phyloP scores from a whole-genome alignment of 2,888 invertebrate genomes.

The Chymomyza caudatula region DNA sequence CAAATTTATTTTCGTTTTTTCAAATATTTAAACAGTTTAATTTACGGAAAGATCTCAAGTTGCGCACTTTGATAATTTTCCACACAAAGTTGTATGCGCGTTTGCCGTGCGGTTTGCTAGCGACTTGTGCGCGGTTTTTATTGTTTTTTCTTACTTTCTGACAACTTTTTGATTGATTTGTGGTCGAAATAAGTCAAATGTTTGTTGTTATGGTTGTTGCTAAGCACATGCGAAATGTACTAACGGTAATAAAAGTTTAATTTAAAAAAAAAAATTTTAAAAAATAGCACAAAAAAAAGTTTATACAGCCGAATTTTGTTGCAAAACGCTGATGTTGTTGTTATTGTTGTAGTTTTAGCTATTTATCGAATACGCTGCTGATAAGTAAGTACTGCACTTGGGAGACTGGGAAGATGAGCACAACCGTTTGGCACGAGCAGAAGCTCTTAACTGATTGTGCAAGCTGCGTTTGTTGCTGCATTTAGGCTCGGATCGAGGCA shows the following conservation, averaged over 20 bases:
- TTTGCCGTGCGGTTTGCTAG: constrained; percentile 8
- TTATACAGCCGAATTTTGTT: background rate
- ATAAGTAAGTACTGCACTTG: constrained; percentile 1
- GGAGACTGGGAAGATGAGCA: constrained; percentile 44
- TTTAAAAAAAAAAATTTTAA: background rate
- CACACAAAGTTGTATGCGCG: constrained; percentile 3
- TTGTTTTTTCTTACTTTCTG: background rate
- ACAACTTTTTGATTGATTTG: constrained; percentile 64
- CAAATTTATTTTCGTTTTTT: constrained; percentile 1
- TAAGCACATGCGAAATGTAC: too few species aligned
- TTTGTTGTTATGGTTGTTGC: constrained; percentile 15
- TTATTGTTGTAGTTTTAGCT: constrained; percentile 18
- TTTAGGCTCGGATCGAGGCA: constrained; percentile 63
- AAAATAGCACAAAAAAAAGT: background rate
- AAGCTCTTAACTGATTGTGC: constrained; percentile 74
- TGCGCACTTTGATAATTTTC: constrained; percentile 15
- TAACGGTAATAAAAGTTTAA: background rate
- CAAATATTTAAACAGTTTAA: constrained; percentile 40
- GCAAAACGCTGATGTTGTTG: background rate
- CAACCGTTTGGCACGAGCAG: constrained; percentile 74
- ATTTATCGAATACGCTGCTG: constrained; percentile 3
- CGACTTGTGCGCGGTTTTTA: constrained; percentile 27
- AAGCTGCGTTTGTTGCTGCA: constrained; percentile 63
- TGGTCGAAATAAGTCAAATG: constrained; percentile 45
- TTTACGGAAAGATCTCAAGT: constrained; percentile 47